These are phyloP conservation scores for Equus przewalskii DNA, from an alignment of 2,113 vertebrate species.

Conservation along the genomic window DNA sequence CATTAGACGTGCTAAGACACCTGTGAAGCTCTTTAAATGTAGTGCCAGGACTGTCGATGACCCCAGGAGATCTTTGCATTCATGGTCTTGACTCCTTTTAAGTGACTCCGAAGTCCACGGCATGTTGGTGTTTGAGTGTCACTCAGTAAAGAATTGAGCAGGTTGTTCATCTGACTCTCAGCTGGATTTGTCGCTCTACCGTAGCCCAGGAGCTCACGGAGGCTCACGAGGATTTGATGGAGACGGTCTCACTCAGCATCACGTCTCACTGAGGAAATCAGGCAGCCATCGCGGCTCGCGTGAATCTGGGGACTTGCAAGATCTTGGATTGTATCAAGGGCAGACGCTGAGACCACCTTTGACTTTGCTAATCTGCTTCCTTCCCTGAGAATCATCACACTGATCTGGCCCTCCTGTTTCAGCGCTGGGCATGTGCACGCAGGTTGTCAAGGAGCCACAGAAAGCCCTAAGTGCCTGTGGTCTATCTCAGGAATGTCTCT, in stretches of 20 bases:
- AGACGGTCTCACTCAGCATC: not conserved
- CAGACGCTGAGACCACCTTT: not conserved
- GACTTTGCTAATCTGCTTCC: not conserved
- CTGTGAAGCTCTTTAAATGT: not conserved
- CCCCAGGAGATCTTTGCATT: not conserved
- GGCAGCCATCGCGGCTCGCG: not conserved
- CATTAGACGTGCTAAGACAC: not conserved
- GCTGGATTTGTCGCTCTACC: not conserved
- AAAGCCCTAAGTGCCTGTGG: not conserved
- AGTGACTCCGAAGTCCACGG: slow-evolving; percentile 52
- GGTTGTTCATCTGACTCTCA: not conserved
- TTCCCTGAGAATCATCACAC: slow-evolving; percentile 8
- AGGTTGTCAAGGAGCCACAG: not conserved
- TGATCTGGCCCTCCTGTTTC: not conserved
- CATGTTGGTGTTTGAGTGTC: not conserved
- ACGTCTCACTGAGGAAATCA: not conserved
- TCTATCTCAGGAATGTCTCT: not conserved
- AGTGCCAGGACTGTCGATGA: not conserved
- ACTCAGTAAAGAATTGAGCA: slow-evolving; percentile 40
- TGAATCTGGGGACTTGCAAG: not conserved
- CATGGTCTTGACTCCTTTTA: not conserved
- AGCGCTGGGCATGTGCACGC: fast-evolving
- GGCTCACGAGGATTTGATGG: not conserved
- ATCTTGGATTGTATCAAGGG: not conserved
- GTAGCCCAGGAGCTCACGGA: not conserved